Base-by-base conservation (phyloP, 92 coral and sea anemone genomes). In the Scolanthus callimorphus region DNA sequence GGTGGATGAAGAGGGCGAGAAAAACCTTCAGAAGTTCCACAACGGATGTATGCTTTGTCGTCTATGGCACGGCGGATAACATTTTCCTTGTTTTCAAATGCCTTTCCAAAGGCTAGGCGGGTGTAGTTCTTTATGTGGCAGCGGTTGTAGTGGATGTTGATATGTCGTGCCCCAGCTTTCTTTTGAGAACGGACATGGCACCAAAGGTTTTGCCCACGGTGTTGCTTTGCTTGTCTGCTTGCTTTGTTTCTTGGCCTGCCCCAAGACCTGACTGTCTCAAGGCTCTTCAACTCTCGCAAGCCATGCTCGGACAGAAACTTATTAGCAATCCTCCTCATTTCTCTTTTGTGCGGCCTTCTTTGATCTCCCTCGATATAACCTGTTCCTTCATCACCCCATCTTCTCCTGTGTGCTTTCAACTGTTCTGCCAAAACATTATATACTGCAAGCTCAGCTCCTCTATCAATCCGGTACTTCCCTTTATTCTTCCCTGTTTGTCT, bases 301-400 rank as follows among this genome's bases (percentile, higher is more conserved):
- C 69, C 69, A 31, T 65, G 59, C 15, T 39, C 27, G 9, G 68
- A 17, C 17, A 75, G 50, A 45, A 48, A 66, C 38, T 75, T 55
- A 39, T 75, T 75, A 23, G 75, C 82, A 57, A 75, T 75, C 28
- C 75, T 56, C 30, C 69, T 22, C 82, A 75, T 75, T 10, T 65
- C 82, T 38, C 60, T 45, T 66, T 45, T 66, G 37, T 53, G 54
- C 10, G 49, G 69, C 31, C 72, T 39, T 58, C 15, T 34, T 15
- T 62, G 29, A 29, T 65, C 60, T 22, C 41, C 20, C 39, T 75
- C 82, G 3, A 65, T 15, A 48, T 75, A 75, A 2, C 82, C 82
- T 10, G 82, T 75, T 12, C 82, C 82, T 52, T 75, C 74, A 27
- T 75, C 82, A n/a, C n/a, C n/a, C n/a, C n/a, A n/a, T n/a, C n/a